Evolutionary conservation across 2,113 vertebrate species (phyloP).

Genomic region (Erpornis zantholeuca): DNA sequence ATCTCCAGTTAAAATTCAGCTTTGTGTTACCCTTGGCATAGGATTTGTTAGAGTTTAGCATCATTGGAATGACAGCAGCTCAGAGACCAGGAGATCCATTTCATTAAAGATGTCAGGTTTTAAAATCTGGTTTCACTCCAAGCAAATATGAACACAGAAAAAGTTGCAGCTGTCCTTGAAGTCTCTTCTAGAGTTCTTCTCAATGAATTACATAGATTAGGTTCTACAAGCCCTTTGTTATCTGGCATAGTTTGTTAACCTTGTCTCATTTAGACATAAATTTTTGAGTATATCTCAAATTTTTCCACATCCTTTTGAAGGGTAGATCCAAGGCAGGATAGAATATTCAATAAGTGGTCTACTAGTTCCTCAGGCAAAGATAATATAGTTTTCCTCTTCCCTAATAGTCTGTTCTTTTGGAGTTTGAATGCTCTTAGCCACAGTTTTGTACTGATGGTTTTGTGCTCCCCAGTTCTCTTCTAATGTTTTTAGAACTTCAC

Average conservation of each 20-base stretch:
- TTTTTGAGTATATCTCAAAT: background rate
- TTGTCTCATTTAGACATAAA: background rate
- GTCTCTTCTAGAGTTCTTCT: background rate
- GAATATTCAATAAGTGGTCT: background rate
- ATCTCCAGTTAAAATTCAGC: background rate
- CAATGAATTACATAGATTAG: background rate
- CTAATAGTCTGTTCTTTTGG: background rate
- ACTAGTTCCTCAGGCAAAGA: background rate
- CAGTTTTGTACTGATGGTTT: background rate
- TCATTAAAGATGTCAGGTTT: background rate
- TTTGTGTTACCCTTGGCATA: slow-evolving; percentile 16
- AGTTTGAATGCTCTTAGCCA: background rate
- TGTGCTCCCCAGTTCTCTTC: background rate
- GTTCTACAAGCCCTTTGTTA: background rate
- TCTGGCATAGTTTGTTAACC: background rate
- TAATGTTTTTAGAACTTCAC: background rate
- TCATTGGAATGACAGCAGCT: background rate
- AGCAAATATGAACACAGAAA: background rate
- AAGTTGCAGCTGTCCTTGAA: background rate
- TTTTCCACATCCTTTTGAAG: background rate
- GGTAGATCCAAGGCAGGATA: background rate
- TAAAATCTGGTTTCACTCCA: background rate
- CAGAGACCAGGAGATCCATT: background rate
- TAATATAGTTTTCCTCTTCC: background rate
- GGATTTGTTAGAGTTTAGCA: background rate